Percentiles rank a stretch among this genome's conserved stretches.
phyloP scores from a whole-genome alignment of 2,797 vertebrate genomes.

The Onychomys torridus region DNA sequence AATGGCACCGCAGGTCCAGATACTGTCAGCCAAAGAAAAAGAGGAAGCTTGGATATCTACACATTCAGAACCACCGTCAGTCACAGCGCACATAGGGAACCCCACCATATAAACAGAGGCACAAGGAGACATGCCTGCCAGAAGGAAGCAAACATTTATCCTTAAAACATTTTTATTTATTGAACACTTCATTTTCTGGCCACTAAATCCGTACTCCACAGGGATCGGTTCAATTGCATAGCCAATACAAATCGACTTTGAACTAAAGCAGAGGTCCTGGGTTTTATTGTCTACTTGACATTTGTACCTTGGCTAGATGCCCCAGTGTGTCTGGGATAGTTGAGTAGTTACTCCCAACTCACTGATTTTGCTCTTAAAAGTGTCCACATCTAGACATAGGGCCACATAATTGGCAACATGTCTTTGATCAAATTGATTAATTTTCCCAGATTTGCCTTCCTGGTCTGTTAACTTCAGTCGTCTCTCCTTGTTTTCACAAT shows the following conservation, averaged over 20 bases:
- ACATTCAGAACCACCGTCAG: not conserved
- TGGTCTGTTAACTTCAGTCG: not conserved
- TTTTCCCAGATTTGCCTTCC: not conserved
- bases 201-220: not conserved
- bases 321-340: not conserved
- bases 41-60: not conserved
- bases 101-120: not conserved
- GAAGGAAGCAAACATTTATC: not conserved
- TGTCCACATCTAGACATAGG: not conserved
- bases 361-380: not conserved
- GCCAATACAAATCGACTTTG: not conserved
- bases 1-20: not conserved
- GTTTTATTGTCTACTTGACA: not conserved
- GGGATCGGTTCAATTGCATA: not conserved
- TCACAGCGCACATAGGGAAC: not conserved
- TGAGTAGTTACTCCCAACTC: not conserved
- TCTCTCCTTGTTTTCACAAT: not conserved
- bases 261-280: not conserved
- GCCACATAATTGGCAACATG: not conserved
- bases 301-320: not conserved
- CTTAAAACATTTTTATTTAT: not conserved
- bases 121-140: not conserved
- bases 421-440: not conserved
- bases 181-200: not conserved
- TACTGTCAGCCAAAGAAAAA: not conserved